Percentiles rank a stretch among this genome's conserved stretches.
phyloP scores from a whole-genome alignment of 2,113 vertebrate genomes.

The Poeciliopsis turrubarensis region DNA sequence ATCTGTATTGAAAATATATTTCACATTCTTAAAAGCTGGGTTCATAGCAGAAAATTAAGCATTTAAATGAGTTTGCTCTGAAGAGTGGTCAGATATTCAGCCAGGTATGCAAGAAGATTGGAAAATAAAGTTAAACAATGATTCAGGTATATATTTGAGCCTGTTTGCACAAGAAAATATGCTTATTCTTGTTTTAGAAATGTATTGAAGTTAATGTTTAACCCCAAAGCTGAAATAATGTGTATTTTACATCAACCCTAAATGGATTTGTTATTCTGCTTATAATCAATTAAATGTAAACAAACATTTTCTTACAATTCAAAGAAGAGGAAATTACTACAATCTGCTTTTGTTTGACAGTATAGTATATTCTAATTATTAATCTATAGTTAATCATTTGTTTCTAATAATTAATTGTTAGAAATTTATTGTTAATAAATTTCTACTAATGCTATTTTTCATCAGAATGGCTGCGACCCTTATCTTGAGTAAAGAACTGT shows the following conservation, averaged over 20 bases:
- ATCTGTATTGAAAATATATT: no score
- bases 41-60: no score
- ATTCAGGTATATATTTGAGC: no score
- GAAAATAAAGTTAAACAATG: no score
- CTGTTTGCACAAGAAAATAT: no score
- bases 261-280: neutral
- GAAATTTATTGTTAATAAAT: conserved; percentile 20
- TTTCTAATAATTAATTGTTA: no score
- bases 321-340: conserved; percentile 16
- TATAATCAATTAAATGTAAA: neutral
- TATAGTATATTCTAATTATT: neutral
- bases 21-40: no score
- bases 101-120: no score
- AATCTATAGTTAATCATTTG: no score
- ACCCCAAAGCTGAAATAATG: neutral
- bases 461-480: conserved; percentile 33
- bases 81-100: no score
- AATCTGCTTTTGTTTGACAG: neutral
- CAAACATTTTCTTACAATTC: neutral
- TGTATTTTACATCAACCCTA: neutral
- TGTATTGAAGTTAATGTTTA: neutral
- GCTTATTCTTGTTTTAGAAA: no score
- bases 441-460: neutral
- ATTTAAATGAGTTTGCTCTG: no score
- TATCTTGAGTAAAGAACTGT: conserved; percentile 16